These are phyloP conservation scores for Ennomos erosarius DNA, from an alignment of 2,888 invertebrate species.

Conservation along the genomic window DNA sequence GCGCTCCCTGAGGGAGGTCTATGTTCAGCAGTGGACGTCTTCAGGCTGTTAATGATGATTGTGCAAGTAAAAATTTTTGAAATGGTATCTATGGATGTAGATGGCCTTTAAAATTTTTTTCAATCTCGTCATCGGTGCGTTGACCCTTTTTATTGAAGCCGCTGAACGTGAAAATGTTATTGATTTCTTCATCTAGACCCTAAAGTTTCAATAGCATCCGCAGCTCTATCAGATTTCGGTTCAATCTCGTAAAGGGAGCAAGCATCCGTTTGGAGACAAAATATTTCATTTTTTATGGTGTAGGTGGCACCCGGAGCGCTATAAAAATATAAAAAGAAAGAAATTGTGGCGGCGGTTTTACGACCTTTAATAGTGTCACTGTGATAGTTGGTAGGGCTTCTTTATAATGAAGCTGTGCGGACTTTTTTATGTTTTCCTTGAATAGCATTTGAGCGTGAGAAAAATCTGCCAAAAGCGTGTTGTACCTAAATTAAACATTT, in stretches of 20 bases:
- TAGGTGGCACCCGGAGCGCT: slow-evolving; percentile 72
- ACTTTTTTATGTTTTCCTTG: slow-evolving; percentile 29
- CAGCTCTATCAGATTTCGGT: slow-evolving; percentile 74
- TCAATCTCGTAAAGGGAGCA: slow-evolving; percentile 74
- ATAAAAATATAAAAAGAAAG: slow-evolving; percentile 76
- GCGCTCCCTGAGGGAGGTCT: no score
- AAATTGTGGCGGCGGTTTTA: slow-evolving; percentile 70
- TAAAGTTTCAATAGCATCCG: slow-evolving; percentile 40
- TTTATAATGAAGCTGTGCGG: slow-evolving; percentile 35
- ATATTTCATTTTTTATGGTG: slow-evolving; percentile 82
- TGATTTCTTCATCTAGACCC: background rate
- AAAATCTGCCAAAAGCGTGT: slow-evolving; percentile 6
- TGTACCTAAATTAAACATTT: no score
- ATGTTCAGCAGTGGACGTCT: no score
- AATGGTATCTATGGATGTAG: no score
- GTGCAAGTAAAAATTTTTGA: no score
- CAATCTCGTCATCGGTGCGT: no score
- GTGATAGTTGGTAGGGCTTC: slow-evolving; percentile 55
- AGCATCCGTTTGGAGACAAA: slow-evolving; percentile 73
- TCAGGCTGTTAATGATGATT: no score
- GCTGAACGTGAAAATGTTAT: background rate
- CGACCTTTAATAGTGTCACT: slow-evolving; percentile 69
- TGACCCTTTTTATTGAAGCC: no score
- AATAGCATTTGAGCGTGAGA: slow-evolving; percentile 19
- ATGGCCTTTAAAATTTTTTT: no score